phyloP scores from a whole-genome alignment of 2,797 vertebrate species.

The Hyperoplus lanceolatus region DNA sequence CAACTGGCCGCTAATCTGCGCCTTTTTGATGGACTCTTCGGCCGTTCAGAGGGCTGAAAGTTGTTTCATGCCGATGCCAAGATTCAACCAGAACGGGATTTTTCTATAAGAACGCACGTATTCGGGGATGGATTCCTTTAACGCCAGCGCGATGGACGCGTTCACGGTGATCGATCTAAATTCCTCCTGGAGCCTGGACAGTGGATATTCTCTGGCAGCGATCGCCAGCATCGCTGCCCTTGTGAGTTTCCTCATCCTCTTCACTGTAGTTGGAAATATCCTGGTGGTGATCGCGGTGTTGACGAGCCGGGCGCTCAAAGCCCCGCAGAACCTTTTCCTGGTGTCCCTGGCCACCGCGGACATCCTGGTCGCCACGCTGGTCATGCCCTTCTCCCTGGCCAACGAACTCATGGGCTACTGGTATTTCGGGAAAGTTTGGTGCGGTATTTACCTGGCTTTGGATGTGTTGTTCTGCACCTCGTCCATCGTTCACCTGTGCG shows the following conservation, averaged over 20 bases:
- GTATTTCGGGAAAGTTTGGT: conserved; percentile 96
- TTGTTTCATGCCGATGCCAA: conserved; percentile 37
- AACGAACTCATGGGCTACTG: conserved; percentile 96
- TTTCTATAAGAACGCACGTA: conserved; percentile 8
- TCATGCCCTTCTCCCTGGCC: conserved; percentile 96
- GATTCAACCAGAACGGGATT: conserved; percentile 22
- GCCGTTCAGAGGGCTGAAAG: conserved; percentile 24
- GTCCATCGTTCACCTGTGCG: conserved; percentile 94
- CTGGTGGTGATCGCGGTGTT: conserved; percentile 93
- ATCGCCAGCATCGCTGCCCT: conserved; percentile 88
- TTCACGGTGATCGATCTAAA: conserved; percentile 77
- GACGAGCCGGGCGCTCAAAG: conserved; percentile 92
- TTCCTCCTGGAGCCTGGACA: conserved; percentile 75
- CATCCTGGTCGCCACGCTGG: conserved; percentile 94
- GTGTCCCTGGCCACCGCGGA: conserved; percentile 95
- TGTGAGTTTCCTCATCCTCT: conserved; percentile 92
- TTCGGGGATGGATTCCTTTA: conserved; percentile 75
- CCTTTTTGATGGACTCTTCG: conserved; percentile 51
- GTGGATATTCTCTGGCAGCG: conserved; percentile 88
- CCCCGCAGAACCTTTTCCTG: conserved; percentile 95
- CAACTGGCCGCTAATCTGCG: conserved; percentile 22
- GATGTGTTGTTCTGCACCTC: conserved; percentile 97
- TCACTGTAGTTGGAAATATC: conserved; percentile 93
- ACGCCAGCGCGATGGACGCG: conserved; percentile 79
- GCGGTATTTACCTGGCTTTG: conserved; percentile 92